Percentiles rank a stretch among this genome's conserved stretches.
phyloP scores from a whole-genome alignment of 37 sponge, comb jelly and placozoan species.

The Ephydatia muelleri region DNA sequence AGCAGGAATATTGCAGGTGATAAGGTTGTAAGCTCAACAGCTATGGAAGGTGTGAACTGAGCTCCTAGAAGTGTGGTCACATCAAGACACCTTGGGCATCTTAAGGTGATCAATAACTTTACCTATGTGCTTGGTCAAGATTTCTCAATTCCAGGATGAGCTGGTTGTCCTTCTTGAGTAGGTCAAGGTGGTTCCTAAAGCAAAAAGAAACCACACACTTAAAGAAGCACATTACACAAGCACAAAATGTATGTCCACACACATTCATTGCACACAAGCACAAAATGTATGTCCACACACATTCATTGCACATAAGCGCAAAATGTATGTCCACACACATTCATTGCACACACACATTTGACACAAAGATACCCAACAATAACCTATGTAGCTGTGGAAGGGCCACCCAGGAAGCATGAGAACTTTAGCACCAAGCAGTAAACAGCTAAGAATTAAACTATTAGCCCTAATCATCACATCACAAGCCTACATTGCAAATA shows the following conservation, averaged over 20 bases:
- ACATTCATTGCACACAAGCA: neutral
- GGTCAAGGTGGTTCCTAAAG: conserved; percentile 70
- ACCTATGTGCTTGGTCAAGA: conserved; percentile 83
- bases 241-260: neutral
- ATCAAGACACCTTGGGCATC: neutral
- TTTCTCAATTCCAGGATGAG: conserved; percentile 87
- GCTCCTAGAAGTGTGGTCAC: neutral
- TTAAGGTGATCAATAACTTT: neutral
- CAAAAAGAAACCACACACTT: neutral
- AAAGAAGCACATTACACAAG: neutral
- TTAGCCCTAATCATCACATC: neutral
- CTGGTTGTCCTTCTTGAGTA: conserved; percentile 76
- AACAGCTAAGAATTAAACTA: neutral
- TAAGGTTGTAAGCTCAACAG: neutral
- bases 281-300: neutral
- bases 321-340: neutral
- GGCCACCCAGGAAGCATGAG: neutral
- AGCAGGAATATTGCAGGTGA: neutral
- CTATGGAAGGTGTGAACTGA: neutral
- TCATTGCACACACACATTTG: neutral
- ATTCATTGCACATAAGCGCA: neutral
- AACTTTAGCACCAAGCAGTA: neutral
- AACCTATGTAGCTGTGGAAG: neutral
- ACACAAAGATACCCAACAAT: neutral
- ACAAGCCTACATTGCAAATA: neutral